A percentile compares a stretch with the other conserved stretches of the same genome.
Conservation (phyloP, 2,797 vertebrate species). For the Hydrolagus colliei region DNA sequence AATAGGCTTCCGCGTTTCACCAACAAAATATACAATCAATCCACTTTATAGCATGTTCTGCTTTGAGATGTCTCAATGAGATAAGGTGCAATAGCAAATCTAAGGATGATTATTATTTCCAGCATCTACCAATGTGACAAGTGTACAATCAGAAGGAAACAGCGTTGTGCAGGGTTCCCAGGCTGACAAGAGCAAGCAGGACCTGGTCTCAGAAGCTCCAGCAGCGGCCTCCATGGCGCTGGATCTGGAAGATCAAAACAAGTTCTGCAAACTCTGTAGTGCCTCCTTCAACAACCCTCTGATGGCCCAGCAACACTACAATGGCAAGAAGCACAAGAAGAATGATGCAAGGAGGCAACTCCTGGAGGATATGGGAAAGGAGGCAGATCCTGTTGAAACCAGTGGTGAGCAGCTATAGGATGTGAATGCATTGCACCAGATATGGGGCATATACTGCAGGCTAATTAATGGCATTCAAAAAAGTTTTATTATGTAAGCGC, state of each 20-base stretch:
- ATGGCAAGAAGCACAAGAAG: conserved; percentile 71
- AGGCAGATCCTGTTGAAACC: conserved; percentile 47
- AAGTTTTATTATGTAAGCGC: too few species aligned
- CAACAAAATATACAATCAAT: too few species aligned
- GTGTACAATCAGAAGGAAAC: neutral
- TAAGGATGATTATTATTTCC: neutral
- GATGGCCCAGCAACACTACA: conserved; percentile 68
- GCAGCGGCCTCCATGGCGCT: conserved; percentile 33
- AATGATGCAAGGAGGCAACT: conserved; percentile 59
- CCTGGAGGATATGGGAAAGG: conserved; percentile 55
- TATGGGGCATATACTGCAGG: too few species aligned
- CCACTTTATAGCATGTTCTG: too few species aligned
- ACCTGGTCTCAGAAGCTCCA: neutral
- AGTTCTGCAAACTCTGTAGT: conserved; percentile 64
- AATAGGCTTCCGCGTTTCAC: too few species aligned
- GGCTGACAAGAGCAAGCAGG: neutral
- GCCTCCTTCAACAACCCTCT: conserved; percentile 67
- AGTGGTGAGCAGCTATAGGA: conserved; percentile 40
- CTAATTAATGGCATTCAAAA: neutral
- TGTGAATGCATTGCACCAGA: neutral
- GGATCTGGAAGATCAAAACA: conserved; percentile 61
- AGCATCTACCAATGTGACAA: neutral
- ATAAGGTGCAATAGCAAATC: too few species aligned
- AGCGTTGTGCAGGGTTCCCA: conserved; percentile 41
- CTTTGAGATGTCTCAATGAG: too few species aligned